These are phyloP conservation scores for Pseudomyrmex gracilis DNA, from an alignment of 1,140 invertebrate species.

Conservation along the genomic window DNA sequence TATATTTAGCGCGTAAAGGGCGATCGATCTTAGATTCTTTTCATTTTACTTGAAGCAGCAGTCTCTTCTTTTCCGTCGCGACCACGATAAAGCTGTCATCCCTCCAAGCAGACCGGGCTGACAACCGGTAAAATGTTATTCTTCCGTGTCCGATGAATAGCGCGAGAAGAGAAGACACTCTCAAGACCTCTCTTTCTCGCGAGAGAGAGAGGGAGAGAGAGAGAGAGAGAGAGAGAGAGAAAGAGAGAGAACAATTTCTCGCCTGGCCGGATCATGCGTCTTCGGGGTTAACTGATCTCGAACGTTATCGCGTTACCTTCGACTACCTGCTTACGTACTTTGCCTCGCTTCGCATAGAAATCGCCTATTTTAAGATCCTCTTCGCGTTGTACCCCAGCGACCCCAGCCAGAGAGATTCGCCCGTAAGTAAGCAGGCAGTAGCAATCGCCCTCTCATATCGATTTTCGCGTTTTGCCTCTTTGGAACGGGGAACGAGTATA, in stretches of 20 bases:
- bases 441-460: slow-evolving; percentile 36
- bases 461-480: slow-evolving; percentile 31
- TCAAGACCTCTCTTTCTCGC: slow-evolving; percentile 10
- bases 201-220: no score
- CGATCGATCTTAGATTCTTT: slow-evolving; percentile 41
- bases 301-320: slow-evolving; percentile 67
- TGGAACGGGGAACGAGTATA: slow-evolving; percentile 36
- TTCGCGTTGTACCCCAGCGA: slow-evolving; percentile 4
- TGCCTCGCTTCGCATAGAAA: slow-evolving; percentile 62
- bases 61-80: neutral
- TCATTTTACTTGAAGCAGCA: slow-evolving; percentile 33
- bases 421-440: neutral
- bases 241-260: slow-evolving; percentile 60
- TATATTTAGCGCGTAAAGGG: slow-evolving; percentile 22
- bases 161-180: slow-evolving; percentile 21
- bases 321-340: slow-evolving; percentile 68
- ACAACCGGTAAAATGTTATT: slow-evolving; percentile 59
- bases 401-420: slow-evolving; percentile 33
- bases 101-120: slow-evolving; percentile 16
- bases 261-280: slow-evolving; percentile 55
- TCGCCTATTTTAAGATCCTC: slow-evolving; percentile 64
- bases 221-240: slow-evolving; percentile 25
- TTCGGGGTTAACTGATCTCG: slow-evolving; percentile 64
- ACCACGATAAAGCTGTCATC: slow-evolving; percentile 46
- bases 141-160: slow-evolving; percentile 37